Evolutionary conservation across 2,888 invertebrate genomes (phyloP).

Genomic region (Lithophane socia): DNA sequence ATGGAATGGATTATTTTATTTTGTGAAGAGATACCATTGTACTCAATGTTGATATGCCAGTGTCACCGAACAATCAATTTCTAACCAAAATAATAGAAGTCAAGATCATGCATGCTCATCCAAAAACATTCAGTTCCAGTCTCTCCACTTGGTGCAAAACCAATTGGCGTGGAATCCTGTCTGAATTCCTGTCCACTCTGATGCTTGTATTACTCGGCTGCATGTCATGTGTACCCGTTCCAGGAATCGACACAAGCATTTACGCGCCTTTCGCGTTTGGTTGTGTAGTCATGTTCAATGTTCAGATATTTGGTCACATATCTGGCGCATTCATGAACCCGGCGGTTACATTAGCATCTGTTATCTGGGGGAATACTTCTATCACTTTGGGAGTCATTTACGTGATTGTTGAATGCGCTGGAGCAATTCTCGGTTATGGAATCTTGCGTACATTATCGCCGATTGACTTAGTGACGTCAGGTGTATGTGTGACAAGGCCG

Average conservation of each 20-base stretch:
- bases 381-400: constrained; percentile 91
- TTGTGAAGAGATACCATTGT: constrained; percentile 7
- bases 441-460: constrained; percentile 89
- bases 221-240: constrained; percentile 91
- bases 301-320: constrained; percentile 94
- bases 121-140: constrained; percentile 25
- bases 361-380: constrained; percentile 90
- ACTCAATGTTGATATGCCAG: constrained; percentile 48
- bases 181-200: constrained; percentile 93
- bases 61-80: constrained; percentile 29
- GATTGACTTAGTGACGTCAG: constrained; percentile 73
- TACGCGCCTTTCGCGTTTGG: constrained; percentile 92
- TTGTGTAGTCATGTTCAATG: constrained; percentile 92
- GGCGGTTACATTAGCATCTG: constrained; percentile 92
- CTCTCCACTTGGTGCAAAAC: constrained; percentile 69
- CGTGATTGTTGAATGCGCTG: constrained; percentile 92
- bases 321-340: constrained; percentile 95
- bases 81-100: constrained; percentile 57
- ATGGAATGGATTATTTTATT: not conserved
- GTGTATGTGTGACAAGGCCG: constrained; percentile 92
- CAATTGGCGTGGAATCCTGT: constrained; percentile 79
- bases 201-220: constrained; percentile 93
- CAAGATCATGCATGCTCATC: constrained; percentile 59
- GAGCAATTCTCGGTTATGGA: constrained; percentile 93
- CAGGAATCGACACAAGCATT: constrained; percentile 84